A percentile compares a stretch with the other conserved stretches of the same genome.
These are phyloP conservation scores for Harpagifer antarcticus DNA, from an alignment of 2,797 vertebrate genomes.

Conservation along the genomic window DNA sequence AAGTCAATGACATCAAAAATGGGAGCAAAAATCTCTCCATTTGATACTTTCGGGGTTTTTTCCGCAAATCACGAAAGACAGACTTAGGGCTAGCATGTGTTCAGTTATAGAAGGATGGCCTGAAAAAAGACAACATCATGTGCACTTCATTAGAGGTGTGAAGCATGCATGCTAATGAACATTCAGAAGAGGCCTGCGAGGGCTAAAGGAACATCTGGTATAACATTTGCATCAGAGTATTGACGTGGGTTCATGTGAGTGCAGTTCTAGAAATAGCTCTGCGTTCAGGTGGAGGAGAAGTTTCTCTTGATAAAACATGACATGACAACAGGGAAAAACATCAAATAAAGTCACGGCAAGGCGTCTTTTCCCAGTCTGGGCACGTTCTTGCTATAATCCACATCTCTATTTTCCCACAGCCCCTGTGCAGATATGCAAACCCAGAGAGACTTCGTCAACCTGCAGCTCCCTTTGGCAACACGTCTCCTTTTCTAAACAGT, in stretches of 20 bases:
- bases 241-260: constrained; percentile 60
- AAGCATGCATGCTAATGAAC: constrained; percentile 11
- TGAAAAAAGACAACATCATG: constrained; percentile 2
- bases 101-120: not conserved
- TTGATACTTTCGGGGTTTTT: not conserved
- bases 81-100: not conserved
- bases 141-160: constrained; percentile 32
- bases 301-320: constrained; percentile 60
- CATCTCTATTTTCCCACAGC: constrained; percentile 59
- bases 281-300: constrained; percentile 64
- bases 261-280: constrained; percentile 68
- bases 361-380: constrained; percentile 47
- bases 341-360: constrained; percentile 16
- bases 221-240: constrained; percentile 61
- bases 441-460: constrained; percentile 28
- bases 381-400: constrained; percentile 61
- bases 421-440: constrained; percentile 47
- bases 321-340: constrained; percentile 38
- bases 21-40: not conserved
- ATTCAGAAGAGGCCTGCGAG: constrained; percentile 14
- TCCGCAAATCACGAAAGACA: not conserved
- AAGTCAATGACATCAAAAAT: not conserved
- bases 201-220: constrained; percentile 21
- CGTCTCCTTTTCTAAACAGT: constrained; percentile 53
- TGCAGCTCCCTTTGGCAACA: constrained; percentile 45